A percentile compares a stretch with the other conserved stretches of the same genome.
phyloP scores from a whole-genome alignment of 2,113 vertebrate genomes.

The Equus quagga region DNA sequence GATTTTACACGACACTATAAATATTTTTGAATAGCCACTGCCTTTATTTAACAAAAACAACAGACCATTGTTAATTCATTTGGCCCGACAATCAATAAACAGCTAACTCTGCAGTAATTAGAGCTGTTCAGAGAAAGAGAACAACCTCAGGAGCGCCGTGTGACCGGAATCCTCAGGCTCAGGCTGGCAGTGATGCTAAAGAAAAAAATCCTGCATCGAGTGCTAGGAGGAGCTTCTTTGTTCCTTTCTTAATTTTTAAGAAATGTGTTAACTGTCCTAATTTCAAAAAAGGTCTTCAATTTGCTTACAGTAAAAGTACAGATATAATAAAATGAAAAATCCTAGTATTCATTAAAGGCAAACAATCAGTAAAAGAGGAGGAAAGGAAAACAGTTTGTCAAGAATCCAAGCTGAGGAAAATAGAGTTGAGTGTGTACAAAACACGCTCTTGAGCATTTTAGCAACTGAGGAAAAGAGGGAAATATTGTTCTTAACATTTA shows the following conservation, averaged over 20 bases:
- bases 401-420: background rate
- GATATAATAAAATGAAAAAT: background rate
- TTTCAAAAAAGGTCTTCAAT: background rate
- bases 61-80: slow-evolving; percentile 57
- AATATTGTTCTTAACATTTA: background rate
- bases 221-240: background rate
- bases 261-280: background rate
- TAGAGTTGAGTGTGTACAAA: background rate
- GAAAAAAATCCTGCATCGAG: background rate
- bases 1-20: background rate
- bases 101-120: slow-evolving; percentile 46
- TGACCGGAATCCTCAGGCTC: background rate
- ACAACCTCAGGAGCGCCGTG: background rate
- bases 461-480: background rate
- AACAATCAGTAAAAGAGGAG: background rate
- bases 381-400: background rate
- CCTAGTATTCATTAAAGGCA: background rate
- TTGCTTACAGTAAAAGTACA: background rate
- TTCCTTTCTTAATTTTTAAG: background rate
- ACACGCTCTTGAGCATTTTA: background rate
- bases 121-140: slow-evolving; percentile 20
- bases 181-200: background rate
- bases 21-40: background rate
- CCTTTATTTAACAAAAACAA: slow-evolving; percentile 55
- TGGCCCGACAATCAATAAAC: slow-evolving; percentile 47